Percentiles rank a stretch among this genome's conserved stretches.
phyloP scores from a whole-genome alignment of 2,113 vertebrate genomes.

The Gymnarchus niloticus region DNA sequence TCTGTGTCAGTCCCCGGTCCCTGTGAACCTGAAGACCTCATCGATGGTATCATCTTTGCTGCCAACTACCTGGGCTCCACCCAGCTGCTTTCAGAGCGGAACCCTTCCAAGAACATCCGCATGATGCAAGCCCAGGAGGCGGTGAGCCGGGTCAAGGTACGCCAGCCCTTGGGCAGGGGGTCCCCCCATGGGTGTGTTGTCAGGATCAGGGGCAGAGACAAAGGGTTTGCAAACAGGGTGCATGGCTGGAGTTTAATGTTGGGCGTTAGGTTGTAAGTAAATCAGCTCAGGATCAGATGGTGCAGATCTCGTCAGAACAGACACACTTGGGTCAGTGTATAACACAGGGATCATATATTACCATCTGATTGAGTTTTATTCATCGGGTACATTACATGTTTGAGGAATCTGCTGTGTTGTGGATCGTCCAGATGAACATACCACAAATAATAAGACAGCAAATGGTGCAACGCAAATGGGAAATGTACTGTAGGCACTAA shows the following conservation, averaged over 20 bases:
- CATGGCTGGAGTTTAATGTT: not conserved
- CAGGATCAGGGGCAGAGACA: not conserved
- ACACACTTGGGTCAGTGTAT: slow-evolving; percentile 26
- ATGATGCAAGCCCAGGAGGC: slow-evolving; percentile 99
- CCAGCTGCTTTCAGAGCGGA: slow-evolving; percentile 92
- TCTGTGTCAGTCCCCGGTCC: slow-evolving; percentile 84
- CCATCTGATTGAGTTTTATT: too few relatives aligned
- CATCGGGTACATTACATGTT: too few relatives aligned
- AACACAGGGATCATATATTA: too few relatives aligned
- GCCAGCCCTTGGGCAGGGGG: not conserved
- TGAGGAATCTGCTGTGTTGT: too few relatives aligned
- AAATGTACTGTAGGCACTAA: too few relatives aligned
- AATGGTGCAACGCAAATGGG: too few relatives aligned
- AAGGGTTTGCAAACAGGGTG: not conserved
- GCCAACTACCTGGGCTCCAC: slow-evolving; percentile 98
- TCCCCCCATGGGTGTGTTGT: slow-evolving; percentile 1
- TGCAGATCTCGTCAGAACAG: slow-evolving; percentile 22
- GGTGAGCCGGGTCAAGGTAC: slow-evolving; percentile 95
- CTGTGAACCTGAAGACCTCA: slow-evolving; percentile 96
- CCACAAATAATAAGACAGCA: too few relatives aligned
- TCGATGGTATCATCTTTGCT: slow-evolving; percentile 97
- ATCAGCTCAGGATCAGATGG: slow-evolving; percentile 15
- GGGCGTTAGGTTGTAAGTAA: not conserved
- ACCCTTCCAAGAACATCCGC: slow-evolving; percentile 95
- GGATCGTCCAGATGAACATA: too few relatives aligned